Percentiles rank a stretch among this genome's conserved stretches.
Evolutionary conservation across 2,113 vertebrate species (phyloP).

Genomic region (Diadophis punctatus): DNA sequence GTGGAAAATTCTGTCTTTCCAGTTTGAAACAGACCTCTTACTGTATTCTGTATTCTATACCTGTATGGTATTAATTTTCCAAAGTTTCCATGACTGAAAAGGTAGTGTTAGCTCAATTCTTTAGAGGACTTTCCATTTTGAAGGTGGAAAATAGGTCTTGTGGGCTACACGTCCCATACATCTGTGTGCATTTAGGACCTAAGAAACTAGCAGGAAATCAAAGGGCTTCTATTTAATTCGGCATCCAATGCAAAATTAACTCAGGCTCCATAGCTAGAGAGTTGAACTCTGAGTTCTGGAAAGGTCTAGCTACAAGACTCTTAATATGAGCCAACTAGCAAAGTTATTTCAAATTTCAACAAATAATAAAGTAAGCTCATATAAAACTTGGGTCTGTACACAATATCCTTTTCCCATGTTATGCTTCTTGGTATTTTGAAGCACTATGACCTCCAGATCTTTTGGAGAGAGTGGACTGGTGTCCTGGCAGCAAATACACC

Average conservation of each 20-base stretch:
- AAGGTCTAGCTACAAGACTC: background rate
- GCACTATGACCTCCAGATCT: background rate
- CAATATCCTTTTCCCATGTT: background rate
- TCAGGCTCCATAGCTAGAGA: background rate
- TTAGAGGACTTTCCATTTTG: background rate
- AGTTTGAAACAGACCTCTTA: conserved; percentile 17
- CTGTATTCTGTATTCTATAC: conserved; percentile 15
- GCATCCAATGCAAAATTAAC: background rate
- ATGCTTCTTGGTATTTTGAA: background rate
- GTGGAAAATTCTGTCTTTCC: conserved; percentile 28
- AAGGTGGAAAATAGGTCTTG: background rate
- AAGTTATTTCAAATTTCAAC: background rate
- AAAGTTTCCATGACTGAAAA: conserved; percentile 20
- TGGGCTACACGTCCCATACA: background rate
- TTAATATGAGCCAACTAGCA: background rate
- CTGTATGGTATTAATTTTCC: conserved; percentile 23
- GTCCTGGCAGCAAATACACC: no score
- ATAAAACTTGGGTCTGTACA: background rate
- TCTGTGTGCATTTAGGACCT: conserved; percentile 11
- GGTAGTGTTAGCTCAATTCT: conserved; percentile 10
- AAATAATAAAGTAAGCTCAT: background rate
- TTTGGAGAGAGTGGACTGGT: background rate
- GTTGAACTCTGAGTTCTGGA: background rate
- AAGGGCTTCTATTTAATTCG: background rate
- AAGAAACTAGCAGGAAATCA: background rate